Percentiles rank a stretch among this genome's conserved stretches.
phyloP scores from a whole-genome alignment of 2,888 invertebrate genomes.

The Aphidoletes aphidimyza region DNA sequence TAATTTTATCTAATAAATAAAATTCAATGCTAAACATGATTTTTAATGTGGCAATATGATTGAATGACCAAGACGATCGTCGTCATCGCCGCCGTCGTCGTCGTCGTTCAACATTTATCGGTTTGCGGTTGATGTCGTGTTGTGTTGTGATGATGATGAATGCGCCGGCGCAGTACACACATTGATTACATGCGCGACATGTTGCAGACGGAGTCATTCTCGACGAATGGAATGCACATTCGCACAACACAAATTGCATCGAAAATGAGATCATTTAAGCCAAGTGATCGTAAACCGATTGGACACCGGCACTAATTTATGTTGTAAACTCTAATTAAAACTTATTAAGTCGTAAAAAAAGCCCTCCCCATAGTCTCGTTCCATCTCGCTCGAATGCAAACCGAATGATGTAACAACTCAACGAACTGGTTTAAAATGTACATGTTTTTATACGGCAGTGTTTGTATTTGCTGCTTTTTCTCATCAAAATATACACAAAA shows the following conservation, averaged over 20 bases:
- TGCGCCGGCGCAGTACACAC: neutral
- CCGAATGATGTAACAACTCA: neutral
- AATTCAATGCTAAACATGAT: slow-evolving; percentile 48
- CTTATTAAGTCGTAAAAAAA: slow-evolving; percentile 48
- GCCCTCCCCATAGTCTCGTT: neutral
- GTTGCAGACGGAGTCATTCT: slow-evolving; percentile 3
- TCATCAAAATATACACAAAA: too few species aligned
- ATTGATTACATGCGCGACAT: slow-evolving; percentile 19
- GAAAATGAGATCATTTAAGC: slow-evolving; percentile 42
- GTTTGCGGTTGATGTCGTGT: neutral
- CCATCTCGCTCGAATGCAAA: neutral
- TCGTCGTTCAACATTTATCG: neutral
- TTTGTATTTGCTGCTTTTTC: neutral
- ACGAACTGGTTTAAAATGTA: neutral
- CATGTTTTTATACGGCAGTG: neutral
- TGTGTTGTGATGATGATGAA: slow-evolving; percentile 26
- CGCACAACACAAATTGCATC: slow-evolving; percentile 36
- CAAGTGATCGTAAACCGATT: slow-evolving; percentile 42
- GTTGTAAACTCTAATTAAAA: slow-evolving; percentile 43
- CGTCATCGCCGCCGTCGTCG: too few species aligned
- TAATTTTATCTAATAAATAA: slow-evolving; percentile 46
- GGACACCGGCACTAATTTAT: slow-evolving; percentile 42
- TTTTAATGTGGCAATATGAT: slow-evolving; percentile 44
- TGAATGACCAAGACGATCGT: slow-evolving; percentile 14
- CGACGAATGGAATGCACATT: slow-evolving; percentile 37